Evolutionary conservation across 1,140 invertebrate species (phyloP).

Genomic region (Magallana angulata): DNA sequence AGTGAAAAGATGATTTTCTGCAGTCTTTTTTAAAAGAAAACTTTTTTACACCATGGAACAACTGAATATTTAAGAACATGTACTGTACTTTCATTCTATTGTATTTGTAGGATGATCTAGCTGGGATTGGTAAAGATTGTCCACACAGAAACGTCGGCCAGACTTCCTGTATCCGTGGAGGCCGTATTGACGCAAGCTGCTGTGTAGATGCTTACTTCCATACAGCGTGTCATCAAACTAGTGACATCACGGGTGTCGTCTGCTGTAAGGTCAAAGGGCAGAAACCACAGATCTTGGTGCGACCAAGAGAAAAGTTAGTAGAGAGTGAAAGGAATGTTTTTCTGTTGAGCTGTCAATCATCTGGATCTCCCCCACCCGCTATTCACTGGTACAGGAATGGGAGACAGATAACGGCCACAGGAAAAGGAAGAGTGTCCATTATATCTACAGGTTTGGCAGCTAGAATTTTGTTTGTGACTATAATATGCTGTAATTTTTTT

Average conservation of each 20-base stretch:
- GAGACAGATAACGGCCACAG: conserved; percentile 58
- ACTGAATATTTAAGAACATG: neutral
- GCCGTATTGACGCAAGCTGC: conserved; percentile 74
- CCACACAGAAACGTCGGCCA: conserved; percentile 73
- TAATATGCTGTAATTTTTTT: no score
- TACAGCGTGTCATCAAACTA: conserved; percentile 69
- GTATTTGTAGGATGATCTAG: conserved; percentile 75
- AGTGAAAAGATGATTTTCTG: no score
- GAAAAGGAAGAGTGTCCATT: conserved; percentile 61
- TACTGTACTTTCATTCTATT: no score
- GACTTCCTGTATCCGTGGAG: conserved; percentile 73
- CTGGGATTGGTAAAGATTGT: conserved; percentile 75
- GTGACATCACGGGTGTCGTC: conserved; percentile 69
- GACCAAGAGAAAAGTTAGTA: conserved; percentile 69
- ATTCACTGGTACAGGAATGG: conserved; percentile 77
- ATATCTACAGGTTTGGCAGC: conserved; percentile 70
- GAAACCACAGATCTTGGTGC: conserved; percentile 72
- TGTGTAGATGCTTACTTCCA: conserved; percentile 75
- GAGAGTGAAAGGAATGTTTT: conserved; percentile 73
- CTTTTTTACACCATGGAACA: neutral
- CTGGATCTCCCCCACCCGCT: conserved; percentile 71
- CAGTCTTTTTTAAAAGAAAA: neutral
- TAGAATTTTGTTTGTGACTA: neutral
- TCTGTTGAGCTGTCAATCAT: conserved; percentile 74
- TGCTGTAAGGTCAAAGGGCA: conserved; percentile 71